phyloP scores from a whole-genome alignment of 2,888 invertebrate species.

The Chrysolina haemoptera region DNA sequence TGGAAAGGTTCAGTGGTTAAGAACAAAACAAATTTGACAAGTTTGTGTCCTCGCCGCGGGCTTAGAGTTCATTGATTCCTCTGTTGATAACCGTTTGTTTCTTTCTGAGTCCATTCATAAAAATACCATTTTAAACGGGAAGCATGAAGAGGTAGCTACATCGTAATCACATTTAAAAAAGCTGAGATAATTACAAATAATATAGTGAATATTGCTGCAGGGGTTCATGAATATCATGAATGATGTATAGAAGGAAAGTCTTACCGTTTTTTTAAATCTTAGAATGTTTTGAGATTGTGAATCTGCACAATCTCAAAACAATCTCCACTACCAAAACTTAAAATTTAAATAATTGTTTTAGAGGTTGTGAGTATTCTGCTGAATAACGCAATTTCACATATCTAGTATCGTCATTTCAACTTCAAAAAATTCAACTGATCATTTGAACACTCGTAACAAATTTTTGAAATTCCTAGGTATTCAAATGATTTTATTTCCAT shows the following conservation, averaged over 20 bases:
- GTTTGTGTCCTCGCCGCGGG: constrained; percentile 1
- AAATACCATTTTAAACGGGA: constrained; percentile 16
- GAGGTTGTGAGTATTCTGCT: no score
- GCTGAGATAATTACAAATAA: neutral
- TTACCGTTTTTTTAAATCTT: no score
- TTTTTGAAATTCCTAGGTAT: no score
- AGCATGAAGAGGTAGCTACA: constrained; percentile 12
- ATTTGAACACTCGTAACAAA: no score
- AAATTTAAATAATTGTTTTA: no score
- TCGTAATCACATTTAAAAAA: constrained; percentile 17
- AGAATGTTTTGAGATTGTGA: no score
- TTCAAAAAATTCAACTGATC: no score
- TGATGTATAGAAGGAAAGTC: neutral
- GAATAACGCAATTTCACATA: no score
- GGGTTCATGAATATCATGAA: constrained; percentile 17
- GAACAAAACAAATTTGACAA: constrained; percentile 21
- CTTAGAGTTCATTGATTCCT: constrained; percentile 17
- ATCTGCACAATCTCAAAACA: no score
- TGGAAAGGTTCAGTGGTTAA: constrained; percentile 2
- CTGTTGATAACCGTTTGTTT: constrained; percentile 22
- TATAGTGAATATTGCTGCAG: neutral
- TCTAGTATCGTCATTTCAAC: no score
- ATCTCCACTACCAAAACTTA: no score
- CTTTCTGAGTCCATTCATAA: constrained; percentile 13
- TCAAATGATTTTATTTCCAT: no score